These are phyloP conservation scores for Syrmaticus mikado DNA, from an alignment of 2,113 vertebrate genomes.

Conservation along the genomic window DNA sequence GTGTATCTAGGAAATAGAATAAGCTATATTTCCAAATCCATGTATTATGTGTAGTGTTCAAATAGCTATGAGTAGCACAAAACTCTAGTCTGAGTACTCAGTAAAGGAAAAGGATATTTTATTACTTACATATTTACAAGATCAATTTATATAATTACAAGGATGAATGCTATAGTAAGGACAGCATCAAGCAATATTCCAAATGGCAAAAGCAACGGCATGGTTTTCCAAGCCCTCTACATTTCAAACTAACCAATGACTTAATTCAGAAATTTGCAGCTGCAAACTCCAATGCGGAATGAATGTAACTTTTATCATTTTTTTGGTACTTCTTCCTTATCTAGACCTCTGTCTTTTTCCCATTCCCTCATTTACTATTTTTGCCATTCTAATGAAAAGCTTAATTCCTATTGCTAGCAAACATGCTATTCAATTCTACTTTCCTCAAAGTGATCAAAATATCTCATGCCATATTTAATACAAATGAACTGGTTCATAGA, in stretches of 20 bases:
- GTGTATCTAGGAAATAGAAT: not conserved
- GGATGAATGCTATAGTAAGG: not conserved
- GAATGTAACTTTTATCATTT: not conserved
- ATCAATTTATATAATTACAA: not conserved
- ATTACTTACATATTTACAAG: fast-evolving
- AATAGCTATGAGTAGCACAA: not conserved
- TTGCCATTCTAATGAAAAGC: not conserved
- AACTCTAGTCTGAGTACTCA: not conserved
- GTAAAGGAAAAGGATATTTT: not conserved
- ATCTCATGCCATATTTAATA: not conserved
- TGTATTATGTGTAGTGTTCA: not conserved
- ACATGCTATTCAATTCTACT: not conserved
- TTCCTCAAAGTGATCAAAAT: conserved; percentile 7
- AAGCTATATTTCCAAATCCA: not conserved
- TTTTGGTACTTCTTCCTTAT: not conserved
- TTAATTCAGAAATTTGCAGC: not conserved
- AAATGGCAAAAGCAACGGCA: not conserved
- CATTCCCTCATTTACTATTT: not conserved
- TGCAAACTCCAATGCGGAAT: not conserved
- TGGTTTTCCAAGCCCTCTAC: not conserved
- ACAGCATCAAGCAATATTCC: not conserved
- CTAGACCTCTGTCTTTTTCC: not conserved
- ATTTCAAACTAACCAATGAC: not conserved
- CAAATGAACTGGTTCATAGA: not conserved
- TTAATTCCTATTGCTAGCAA: not conserved